Evolutionary conservation across 2,888 invertebrate species (phyloP).

Genomic region (Pollenia amentaria): DNA sequence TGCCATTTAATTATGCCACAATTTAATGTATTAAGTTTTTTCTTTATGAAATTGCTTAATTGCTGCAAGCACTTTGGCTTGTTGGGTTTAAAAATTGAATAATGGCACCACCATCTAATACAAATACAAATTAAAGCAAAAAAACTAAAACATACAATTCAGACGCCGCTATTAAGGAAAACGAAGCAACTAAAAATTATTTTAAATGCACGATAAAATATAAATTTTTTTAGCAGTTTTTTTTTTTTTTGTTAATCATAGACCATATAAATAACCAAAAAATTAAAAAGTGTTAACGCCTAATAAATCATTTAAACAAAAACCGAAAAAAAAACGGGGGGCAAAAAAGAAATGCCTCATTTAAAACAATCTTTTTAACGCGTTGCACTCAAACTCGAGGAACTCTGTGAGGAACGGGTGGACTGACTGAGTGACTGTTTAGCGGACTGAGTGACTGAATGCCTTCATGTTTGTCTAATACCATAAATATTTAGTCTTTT

Average conservation of each 20-base stretch:
- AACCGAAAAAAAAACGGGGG: background rate
- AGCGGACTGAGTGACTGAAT: conserved; percentile 57
- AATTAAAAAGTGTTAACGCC: conserved; percentile 72
- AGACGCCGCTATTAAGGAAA: conserved; percentile 47
- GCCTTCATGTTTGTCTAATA: conserved; percentile 35
- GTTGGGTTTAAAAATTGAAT: conserved; percentile 48
- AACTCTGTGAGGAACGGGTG: conserved; percentile 22
- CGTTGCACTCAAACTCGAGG: conserved; percentile 11
- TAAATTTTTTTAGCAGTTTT: conserved; percentile 14
- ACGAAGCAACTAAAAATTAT: conserved; percentile 33
- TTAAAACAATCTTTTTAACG: conserved; percentile 48
- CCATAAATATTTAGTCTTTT: conserved; percentile 60
- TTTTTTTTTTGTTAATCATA: background rate
- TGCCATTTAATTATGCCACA: conserved; percentile 46
- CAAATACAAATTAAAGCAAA: conserved; percentile 28
- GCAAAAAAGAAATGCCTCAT: conserved; percentile 54
- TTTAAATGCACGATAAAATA: conserved; percentile 37
- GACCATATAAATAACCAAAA: conserved; percentile 26
- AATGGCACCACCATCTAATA: conserved; percentile 31
- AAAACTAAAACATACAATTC: conserved; percentile 3
- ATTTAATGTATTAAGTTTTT: conserved; percentile 33
- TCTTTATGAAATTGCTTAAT: conserved; percentile 55
- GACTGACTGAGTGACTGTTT: conserved; percentile 16
- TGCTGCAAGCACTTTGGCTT: conserved; percentile 49
- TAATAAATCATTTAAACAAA: conserved; percentile 67